Base-by-base conservation (phyloP, 2,888 invertebrate species). In the Ennomos fuscantarius region DNA sequence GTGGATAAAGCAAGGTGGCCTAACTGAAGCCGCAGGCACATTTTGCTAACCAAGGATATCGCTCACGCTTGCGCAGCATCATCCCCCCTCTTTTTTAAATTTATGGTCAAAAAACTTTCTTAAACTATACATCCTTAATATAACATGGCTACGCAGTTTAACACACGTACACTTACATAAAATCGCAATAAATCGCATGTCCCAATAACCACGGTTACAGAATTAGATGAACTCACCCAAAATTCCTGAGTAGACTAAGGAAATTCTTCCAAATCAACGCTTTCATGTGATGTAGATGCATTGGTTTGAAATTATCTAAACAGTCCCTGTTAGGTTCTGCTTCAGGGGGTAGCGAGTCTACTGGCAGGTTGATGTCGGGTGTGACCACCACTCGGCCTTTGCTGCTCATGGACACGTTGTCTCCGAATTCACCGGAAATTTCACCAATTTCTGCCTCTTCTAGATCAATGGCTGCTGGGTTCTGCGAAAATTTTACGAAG, bases 241-340 rank as follows among this genome's bases (percentile, higher is more conserved):
- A 94, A 84, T 97, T 97, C 72, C 97, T 93, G 92, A 96, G 95
- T 93, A 97, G 95, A 94, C 97, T 96, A 50, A 97, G 91, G 74
- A 96, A 96, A 81, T 97, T 97, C 83, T 97, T 98, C 96, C 97
- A 97, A 43, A 97, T 93, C 15, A 97, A 85, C 0, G 97, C 97
- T 69, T 95, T 95, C 95, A 97, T 95, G 72, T 96, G 96, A 74
- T 94, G 91, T 64, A 92, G 86, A 70, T 95, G 93, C 85, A 96
- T 93, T 37, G 96, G 93, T 81, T 94, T 94, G 46, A 94, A 87
- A 61, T 93, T 90, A 61, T 95, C 94, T 68, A 91, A 86, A 48
- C 93, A 91, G 0, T 89, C 89, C 13, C 85, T 86, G 2, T 92
- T 87, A 0, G 93, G 92, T 37, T 94, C 93, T 64, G 95, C 95